Percentiles rank a stretch among this genome's conserved stretches.
Evolutionary conservation across 2,797 vertebrate species (phyloP).

Genomic region (Menidia menidia): DNA sequence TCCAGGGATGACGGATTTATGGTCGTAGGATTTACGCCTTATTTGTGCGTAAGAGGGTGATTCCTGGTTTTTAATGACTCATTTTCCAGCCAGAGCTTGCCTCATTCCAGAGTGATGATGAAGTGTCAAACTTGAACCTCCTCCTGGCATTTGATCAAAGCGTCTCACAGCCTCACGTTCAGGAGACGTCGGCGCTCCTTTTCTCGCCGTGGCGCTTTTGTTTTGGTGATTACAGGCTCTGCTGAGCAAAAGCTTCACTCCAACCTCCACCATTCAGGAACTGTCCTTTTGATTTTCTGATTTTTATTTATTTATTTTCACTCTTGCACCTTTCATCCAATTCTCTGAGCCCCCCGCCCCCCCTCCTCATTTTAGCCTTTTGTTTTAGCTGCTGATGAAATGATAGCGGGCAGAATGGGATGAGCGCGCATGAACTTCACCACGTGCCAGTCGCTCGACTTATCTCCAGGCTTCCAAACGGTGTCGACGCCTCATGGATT

Average conservation of each 20-base stretch:
- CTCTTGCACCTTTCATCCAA: conserved; percentile 14
- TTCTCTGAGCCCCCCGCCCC: conserved; percentile 34
- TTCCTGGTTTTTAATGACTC: conserved; percentile 56
- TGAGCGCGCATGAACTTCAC: conserved; percentile 27
- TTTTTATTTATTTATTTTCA: conserved; percentile 50
- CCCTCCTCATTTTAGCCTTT: conserved; percentile 53
- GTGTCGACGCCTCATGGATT: conserved; percentile 58
- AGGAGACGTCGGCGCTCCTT: conserved; percentile 13
- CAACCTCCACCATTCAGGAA: conserved; percentile 19
- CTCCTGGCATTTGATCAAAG: conserved; percentile 40
- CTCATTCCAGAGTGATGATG: conserved; percentile 15
- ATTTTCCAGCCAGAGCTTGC: conserved; percentile 20
- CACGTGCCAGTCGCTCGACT: conserved; percentile 56
- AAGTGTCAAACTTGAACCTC: conserved; percentile 42
- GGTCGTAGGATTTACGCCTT: conserved; percentile 50
- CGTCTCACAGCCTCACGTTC: conserved; percentile 4
- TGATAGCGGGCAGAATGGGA: conserved; percentile 52
- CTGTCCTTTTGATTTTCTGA: conserved; percentile 55
- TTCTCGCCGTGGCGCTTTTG: not conserved
- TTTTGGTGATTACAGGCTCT: conserved; percentile 3
- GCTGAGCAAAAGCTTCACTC: conserved; percentile 30
- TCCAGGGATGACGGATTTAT: conserved; percentile 44
- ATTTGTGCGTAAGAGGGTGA: conserved; percentile 31
- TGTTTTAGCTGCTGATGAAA: conserved; percentile 62
- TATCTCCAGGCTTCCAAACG: conserved; percentile 58